These are phyloP conservation scores for Aphelinus certus DNA, from an alignment of 1,140 invertebrate species.

Conservation along the genomic window DNA sequence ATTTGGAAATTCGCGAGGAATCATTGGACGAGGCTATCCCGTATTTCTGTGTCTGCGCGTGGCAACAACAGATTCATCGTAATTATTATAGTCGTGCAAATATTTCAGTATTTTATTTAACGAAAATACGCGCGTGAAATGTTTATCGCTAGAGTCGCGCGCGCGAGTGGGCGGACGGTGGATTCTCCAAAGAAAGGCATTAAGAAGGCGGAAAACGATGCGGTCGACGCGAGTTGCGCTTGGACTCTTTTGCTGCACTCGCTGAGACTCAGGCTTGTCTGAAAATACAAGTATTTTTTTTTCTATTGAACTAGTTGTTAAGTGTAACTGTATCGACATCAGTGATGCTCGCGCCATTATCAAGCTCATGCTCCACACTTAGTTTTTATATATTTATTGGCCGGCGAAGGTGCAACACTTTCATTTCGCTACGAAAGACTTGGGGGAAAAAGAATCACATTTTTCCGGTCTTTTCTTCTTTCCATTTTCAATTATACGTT, in stretches of 20 bases:
- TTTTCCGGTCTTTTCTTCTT: conserved; percentile 32
- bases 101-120: too few relatives aligned
- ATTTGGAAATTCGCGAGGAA: too few relatives aligned
- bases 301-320: conserved; percentile 31
- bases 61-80: too few relatives aligned
- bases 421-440: conserved; percentile 32
- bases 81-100: too few relatives aligned
- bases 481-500: conserved; percentile 19
- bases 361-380: conserved; percentile 36
- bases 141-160: conserved; percentile 9
- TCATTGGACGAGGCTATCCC: conserved; percentile 8
- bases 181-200: conserved; percentile 41
- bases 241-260: conserved; percentile 9
- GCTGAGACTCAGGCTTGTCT: conserved; percentile 21
- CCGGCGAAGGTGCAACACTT: conserved; percentile 42
- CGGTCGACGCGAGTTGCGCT: conserved; percentile 5
- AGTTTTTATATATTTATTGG: conserved; percentile 39
- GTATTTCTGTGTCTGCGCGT: too few relatives aligned
- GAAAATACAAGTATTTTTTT: conserved; percentile 35
- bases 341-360: conserved; percentile 41
- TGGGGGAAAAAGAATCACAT: conserved; percentile 24
- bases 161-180: conserved; percentile 6
- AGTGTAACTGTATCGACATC: conserved; percentile 37
- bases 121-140: background rate
- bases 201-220: conserved; percentile 20